Percentiles rank a stretch among this genome's conserved stretches.
phyloP scores from a whole-genome alignment of 2,113 vertebrate genomes.

The Girardinichthys multiradiatus region DNA sequence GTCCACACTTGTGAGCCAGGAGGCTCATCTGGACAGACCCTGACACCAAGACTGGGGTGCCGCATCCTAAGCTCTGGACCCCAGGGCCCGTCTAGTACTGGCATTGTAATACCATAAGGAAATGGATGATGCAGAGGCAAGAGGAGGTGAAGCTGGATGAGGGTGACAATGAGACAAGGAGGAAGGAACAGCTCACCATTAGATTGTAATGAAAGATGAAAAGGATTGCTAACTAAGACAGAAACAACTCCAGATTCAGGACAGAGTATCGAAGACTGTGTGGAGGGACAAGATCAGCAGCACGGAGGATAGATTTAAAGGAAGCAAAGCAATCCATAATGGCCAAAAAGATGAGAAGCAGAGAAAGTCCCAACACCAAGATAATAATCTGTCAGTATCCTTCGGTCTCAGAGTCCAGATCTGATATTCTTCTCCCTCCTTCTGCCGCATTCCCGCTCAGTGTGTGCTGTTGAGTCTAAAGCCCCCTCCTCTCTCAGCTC shows the following conservation, averaged over 20 bases:
- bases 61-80: constrained; percentile 54
- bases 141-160: background rate
- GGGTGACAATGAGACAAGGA: background rate
- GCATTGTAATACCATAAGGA: constrained; percentile 43
- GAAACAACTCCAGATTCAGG: constrained; percentile 32
- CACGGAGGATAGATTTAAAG: background rate
- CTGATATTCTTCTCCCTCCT: constrained; percentile 50
- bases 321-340: constrained; percentile 5
- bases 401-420: constrained; percentile 18
- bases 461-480: constrained; percentile 55
- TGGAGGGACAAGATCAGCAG: background rate
- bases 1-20: constrained; percentile 58
- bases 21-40: constrained; percentile 60
- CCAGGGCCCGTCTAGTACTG: constrained; percentile 65
- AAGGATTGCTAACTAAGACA: constrained; percentile 12
- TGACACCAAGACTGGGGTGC: constrained; percentile 42
- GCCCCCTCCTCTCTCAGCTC: constrained; percentile 57
- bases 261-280: constrained; percentile 12
- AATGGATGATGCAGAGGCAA: constrained; percentile 1
- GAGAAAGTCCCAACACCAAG: background rate
- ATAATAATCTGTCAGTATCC: constrained; percentile 22
- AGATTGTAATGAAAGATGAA: constrained; percentile 36
- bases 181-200: constrained; percentile 28
- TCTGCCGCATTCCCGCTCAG: constrained; percentile 59
- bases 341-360: background rate